Evolutionary conservation across 2,797 vertebrate genomes (phyloP).

Genomic region (Centropyge bicolor): DNA sequence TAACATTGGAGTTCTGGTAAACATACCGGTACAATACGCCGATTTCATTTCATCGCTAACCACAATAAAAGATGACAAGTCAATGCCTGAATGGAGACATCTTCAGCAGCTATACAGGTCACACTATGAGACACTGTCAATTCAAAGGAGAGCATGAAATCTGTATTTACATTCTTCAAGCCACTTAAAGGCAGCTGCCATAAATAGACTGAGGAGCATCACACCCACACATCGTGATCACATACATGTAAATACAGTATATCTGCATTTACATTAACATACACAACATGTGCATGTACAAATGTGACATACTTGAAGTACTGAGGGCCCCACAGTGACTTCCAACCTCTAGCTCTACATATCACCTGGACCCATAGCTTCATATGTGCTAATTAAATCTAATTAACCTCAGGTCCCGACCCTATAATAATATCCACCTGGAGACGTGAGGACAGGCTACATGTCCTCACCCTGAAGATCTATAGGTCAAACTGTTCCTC

Average conservation of each 20-base stretch:
- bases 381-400: slow-evolving; percentile 21
- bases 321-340: not conserved
- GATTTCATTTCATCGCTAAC: not conserved
- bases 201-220: slow-evolving; percentile 68
- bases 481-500: slow-evolving; percentile 9
- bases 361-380: not conserved
- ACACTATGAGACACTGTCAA: slow-evolving; percentile 9
- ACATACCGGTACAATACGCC: not conserved
- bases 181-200: slow-evolving; percentile 60
- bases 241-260: slow-evolving; percentile 29
- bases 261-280: slow-evolving; percentile 37
- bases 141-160: slow-evolving; percentile 56
- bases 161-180: slow-evolving; percentile 58
- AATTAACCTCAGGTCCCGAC: slow-evolving; percentile 52
- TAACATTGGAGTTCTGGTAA: too few relatives aligned
- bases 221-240: slow-evolving; percentile 65
- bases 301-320: slow-evolving; percentile 4
- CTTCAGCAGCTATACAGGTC: slow-evolving; percentile 14
- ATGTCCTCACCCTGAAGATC: slow-evolving; percentile 28
- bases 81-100: slow-evolving; percentile 33
- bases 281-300: slow-evolving; percentile 1
- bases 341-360: not conserved
- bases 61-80: slow-evolving; percentile 3
- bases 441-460: slow-evolving; percentile 28
- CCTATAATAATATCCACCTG: slow-evolving; percentile 20